Conservation (phyloP, 2,113 vertebrate genomes). For the Carettochelys insculpta region DNA sequence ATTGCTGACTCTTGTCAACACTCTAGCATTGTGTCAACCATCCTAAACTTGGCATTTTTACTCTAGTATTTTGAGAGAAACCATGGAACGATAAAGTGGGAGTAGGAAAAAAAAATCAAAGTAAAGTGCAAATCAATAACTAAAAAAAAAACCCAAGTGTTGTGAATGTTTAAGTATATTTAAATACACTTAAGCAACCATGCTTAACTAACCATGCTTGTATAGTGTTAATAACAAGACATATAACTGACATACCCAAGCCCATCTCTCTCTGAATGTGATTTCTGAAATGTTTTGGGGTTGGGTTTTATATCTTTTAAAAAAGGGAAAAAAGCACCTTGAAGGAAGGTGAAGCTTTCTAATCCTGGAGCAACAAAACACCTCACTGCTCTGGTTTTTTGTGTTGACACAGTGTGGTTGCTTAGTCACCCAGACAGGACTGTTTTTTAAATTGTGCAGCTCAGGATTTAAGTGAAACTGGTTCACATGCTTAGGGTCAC, state of each 20-base stretch:
- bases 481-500: not conserved
- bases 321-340: not conserved
- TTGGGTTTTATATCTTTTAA: not conserved
- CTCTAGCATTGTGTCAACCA: not conserved
- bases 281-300: not conserved
- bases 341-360: not conserved
- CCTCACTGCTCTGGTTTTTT: not conserved
- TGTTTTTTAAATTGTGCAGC: not conserved
- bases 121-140: not conserved
- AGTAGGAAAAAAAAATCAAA: not conserved
- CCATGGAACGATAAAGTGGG: not conserved
- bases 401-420: not conserved
- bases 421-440: not conserved
- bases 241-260: not conserved
- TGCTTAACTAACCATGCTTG: not conserved
- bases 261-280: not conserved
- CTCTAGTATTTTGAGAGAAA: not conserved
- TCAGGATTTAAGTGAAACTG: not conserved
- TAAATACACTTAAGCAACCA: not conserved
- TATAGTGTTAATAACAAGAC: not conserved
- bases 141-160: not conserved
- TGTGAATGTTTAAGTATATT: not conserved
- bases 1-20: not conserved
- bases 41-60: not conserved
- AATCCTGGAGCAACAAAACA: not conserved